Base-by-base conservation (phyloP, 2,113 vertebrate genomes). In the Lamprotornis superbus region DNA sequence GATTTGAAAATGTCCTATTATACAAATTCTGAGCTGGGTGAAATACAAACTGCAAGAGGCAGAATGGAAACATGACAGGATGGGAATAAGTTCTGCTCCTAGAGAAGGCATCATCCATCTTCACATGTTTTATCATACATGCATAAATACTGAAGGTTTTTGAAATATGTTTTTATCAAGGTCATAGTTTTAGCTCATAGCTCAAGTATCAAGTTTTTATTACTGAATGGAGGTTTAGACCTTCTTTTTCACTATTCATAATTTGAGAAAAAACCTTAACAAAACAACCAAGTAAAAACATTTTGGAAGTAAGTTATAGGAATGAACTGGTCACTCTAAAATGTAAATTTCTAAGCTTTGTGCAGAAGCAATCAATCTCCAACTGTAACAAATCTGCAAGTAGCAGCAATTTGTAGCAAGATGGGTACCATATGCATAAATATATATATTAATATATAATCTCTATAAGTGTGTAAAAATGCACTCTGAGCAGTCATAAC, bases 101-200 rank as follows among this genome's bases (percentile, higher is more conserved):
- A 3, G 35, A 9, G 77, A 70, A 68, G 46, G 46, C 21, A 61
- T 7, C 57, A 13, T 49, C 46, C 31, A 17, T 35, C 50, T 79
- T 70, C 15, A 10, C 7, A 0, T 2, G 10, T 35, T 63, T 30
- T 47, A 31, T 40, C 49, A 11, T 5, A 37, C 12, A 1, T 20
- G 23, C 24, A 18, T 5, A 35, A 25, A 16, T 56, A 19, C 18
- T 39, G 11, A 37, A 22, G 49, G 27, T n/a, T 12, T 53, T 53
- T 80, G 44, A 68, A 88, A 39, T 37, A 19, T 11, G 2, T 40
- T 79, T 83, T 73, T 42, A 33, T 59, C 12, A 28, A 52, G 40
- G 25, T 89, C 17, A 13, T 20, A 9, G 28, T 44, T 35, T 14
- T 14, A 53, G 20, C 19, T 55, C 31, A 35, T 19, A 19, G 25